Base-by-base conservation (phyloP, 2,888 invertebrate species). In the Epinotia demarniana region DNA sequence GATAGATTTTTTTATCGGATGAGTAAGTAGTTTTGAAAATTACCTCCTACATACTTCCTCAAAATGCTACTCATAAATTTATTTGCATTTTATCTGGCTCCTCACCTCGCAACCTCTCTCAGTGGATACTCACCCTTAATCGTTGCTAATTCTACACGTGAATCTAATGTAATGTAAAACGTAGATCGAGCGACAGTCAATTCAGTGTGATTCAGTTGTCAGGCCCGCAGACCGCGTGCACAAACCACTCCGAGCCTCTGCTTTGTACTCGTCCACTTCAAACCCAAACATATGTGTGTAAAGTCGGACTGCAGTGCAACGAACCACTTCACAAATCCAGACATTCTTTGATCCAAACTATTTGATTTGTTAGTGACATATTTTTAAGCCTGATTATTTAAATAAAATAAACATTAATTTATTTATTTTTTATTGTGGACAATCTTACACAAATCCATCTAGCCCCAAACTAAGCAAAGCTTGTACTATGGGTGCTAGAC, bases 341-440 rank as follows among this genome's bases (percentile, higher is more conserved):
- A 60, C 46, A 23, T 57, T 57, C 58, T 68, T 68, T 58, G 57
- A 58, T 43, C 57, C 39, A 68, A 57, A 58, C 43, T 58, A 68
- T 39, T 43, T 68, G 57, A 68, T 57, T 58, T 3, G 55, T 53
- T 16, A 33, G 39, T 19, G 55, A 13, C 43, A 57, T 57, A 39
- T 67, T 80, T 76, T 72, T 69, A 75, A 67, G 3, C 57, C 16
- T 9, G 19, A 67, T 33, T 39, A 68, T 58, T 27, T 27, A 27
- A 27, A 27, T 27, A 27, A 27, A 27, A 27, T 27, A 27, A 27
- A 27, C n/a, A n/a, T n/a, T n/a, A n/a, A n/a, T n/a, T n/a, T n/a
- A n/a, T n/a, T n/a, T n/a, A n/a, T n/a, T n/a, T n/a, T n/a, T n/a
- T n/a, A n/a, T n/a, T n/a, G n/a, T n/a, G n/a, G n/a, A n/a, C n/a